phyloP scores from a whole-genome alignment of 2,797 vertebrate species.

The Ptychadena robeensis region DNA sequence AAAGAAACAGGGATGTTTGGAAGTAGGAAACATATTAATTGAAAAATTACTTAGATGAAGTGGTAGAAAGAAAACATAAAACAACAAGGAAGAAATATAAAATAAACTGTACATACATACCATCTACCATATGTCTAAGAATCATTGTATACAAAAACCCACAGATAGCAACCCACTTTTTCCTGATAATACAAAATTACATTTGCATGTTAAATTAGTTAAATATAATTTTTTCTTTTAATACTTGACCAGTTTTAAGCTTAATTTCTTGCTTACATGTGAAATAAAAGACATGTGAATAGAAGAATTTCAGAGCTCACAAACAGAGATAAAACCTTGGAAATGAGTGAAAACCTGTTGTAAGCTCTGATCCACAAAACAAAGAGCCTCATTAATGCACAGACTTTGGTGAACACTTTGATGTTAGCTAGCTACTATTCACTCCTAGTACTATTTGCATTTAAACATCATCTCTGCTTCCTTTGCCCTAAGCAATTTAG shows the following conservation, averaged over 20 bases:
- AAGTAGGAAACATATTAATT: no score
- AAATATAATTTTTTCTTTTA: slow-evolving; percentile 67
- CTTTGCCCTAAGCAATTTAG: slow-evolving; percentile 79
- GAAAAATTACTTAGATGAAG: no score
- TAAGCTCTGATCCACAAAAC: slow-evolving; percentile 92
- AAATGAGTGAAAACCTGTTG: slow-evolving; percentile 85
- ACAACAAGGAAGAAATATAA: no score
- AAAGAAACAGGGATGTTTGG: no score
- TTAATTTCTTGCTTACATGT: slow-evolving; percentile 71
- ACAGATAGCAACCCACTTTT: no score
- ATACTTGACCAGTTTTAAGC: slow-evolving; percentile 65
- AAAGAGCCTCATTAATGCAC: slow-evolving; percentile 95
- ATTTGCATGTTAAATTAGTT: no score
- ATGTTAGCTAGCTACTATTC: slow-evolving; percentile 91
- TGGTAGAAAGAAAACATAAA: no score
- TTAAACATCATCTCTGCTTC: slow-evolving; percentile 79
- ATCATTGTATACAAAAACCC: no score
- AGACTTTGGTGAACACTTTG: slow-evolving; percentile 88
- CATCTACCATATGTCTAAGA: no score
- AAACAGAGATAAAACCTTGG: slow-evolving; percentile 78
- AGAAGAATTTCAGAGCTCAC: slow-evolving; percentile 80
- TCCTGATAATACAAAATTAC: no score
- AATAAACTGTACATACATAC: no score
- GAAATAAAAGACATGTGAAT: slow-evolving; percentile 71
- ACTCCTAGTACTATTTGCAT: slow-evolving; percentile 80